Base-by-base conservation (phyloP, 2,113 vertebrate species). In the Odocoileus virginianus region DNA sequence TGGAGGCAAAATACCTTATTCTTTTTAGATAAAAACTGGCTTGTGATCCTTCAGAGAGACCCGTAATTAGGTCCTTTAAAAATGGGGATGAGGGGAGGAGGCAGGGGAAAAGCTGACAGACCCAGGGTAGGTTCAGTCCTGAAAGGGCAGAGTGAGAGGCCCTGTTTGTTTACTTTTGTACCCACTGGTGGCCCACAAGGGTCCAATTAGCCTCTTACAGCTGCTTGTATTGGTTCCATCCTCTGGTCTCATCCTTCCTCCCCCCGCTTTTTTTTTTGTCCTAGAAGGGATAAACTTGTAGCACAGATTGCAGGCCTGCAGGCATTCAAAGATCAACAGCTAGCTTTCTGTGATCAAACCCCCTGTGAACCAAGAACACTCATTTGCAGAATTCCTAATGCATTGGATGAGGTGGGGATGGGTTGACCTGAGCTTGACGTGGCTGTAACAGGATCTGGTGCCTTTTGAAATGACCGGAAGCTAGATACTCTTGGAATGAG, bases 131-230 rank as follows among this genome's bases (percentile, higher is more conserved):
- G 86, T 90, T 40, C 0, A 0, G 86, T 92, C 97, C 98, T 98
- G 89, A 57, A 98, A 98, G 94, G 96, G 96, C 97, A 90, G 40
- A 33, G 36, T 0, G 93, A 57, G 61, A 96, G 97, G 94, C 97
- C 98, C 98, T 98, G 98, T 99, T 99, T 99, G 97, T 98, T 99
- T 98, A 98, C 98, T 98, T 98, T 97, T 87, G 86, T 98, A 95
- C 97, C 98, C 97, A 95, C 98, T 96, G 33, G 98, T 97, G 98
- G 97, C 99, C 98, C 98, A 98, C 98, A 98, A 99, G 99, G 99
- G 99, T 95, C 98, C 98, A 99, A 99, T 99, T 99, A 99, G 97
- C 98, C 98, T 89, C 98, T 98, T 98, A 99, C 98, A 99, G 98
- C 99, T 98, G 98, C 98, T 98, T 98, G 82, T 93, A 94, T 97